Conservation (phyloP, 2,888 invertebrate species). For the Melanostoma scalare region DNA sequence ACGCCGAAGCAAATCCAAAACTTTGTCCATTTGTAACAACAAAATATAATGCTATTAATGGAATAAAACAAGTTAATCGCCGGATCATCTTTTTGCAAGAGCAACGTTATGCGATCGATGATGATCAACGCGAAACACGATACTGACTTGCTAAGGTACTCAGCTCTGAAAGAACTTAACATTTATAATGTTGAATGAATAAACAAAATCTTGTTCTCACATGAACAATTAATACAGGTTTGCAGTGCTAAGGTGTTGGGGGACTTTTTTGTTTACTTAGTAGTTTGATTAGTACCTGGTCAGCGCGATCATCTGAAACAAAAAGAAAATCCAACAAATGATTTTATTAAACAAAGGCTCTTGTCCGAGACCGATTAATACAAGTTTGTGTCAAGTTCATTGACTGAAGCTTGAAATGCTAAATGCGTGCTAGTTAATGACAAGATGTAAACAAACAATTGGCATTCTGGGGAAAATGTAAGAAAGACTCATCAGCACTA, state of each 20-base stretch:
- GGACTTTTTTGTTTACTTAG: background rate
- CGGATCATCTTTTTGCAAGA: background rate
- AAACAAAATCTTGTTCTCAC: slow-evolving; percentile 8
- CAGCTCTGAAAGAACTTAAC: background rate
- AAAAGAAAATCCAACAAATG: too few relatives aligned
- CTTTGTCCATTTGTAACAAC: background rate
- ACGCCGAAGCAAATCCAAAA: background rate
- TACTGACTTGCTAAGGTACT: background rate
- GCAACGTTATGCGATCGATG: slow-evolving; percentile 9
- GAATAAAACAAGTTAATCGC: background rate
- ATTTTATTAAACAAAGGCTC: too few relatives aligned
- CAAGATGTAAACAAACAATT: too few relatives aligned
- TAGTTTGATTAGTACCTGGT: too few relatives aligned
- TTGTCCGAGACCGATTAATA: too few relatives aligned
- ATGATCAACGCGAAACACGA: slow-evolving; percentile 11
- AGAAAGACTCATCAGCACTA: too few relatives aligned
- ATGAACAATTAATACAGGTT: slow-evolving; percentile 1
- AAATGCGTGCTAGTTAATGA: too few relatives aligned
- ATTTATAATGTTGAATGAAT: too few relatives aligned
- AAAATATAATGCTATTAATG: background rate
- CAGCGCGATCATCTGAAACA: too few relatives aligned
- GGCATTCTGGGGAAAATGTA: too few relatives aligned
- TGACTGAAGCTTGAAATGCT: too few relatives aligned
- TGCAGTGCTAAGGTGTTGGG: background rate
- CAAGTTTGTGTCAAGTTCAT: too few relatives aligned